A percentile compares a stretch with the other conserved stretches of the same genome.
phyloP scores from a whole-genome alignment of 2,797 vertebrate genomes.

The Tachyglossus aculeatus region DNA sequence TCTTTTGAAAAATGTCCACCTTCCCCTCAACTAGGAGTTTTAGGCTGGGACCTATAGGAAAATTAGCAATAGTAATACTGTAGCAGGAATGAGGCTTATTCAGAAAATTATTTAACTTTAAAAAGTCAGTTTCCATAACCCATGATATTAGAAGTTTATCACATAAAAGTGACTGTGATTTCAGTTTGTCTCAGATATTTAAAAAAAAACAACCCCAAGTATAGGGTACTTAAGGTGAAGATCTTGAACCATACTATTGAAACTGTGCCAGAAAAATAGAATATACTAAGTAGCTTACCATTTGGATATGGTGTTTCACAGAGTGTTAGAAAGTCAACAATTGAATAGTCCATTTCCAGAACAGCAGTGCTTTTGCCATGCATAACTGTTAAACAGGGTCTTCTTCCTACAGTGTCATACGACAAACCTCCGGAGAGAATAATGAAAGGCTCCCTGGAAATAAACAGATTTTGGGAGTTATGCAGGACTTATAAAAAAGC shows the following conservation, averaged over 20 bases:
- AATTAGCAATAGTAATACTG: not conserved
- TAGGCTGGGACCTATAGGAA: too few relatives aligned
- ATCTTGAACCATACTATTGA: not conserved
- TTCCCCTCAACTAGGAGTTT: too few relatives aligned
- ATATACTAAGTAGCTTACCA: slow-evolving; percentile 72
- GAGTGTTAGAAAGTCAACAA: slow-evolving; percentile 97
- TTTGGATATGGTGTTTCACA: slow-evolving; percentile 98
- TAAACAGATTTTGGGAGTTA: too few relatives aligned
- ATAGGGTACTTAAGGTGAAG: slow-evolving; percentile 4
- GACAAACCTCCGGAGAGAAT: slow-evolving; percentile 95
- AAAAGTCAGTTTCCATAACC: not conserved
- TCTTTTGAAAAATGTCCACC: too few relatives aligned
- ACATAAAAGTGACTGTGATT: slow-evolving; percentile 15
- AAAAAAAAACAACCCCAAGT: not conserved
- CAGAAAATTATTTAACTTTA: not conserved
- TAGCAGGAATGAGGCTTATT: not conserved
- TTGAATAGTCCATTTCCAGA: slow-evolving; percentile 98
- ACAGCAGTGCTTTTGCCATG: slow-evolving; percentile 97
- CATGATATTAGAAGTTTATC: not conserved
- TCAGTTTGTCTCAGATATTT: not conserved
- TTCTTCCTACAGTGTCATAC: slow-evolving; percentile 93
- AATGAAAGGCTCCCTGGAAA: slow-evolving; percentile 93
- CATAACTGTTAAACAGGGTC: slow-evolving; percentile 99
- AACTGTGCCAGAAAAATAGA: not conserved
- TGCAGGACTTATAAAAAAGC: too few relatives aligned